Evolutionary conservation across 2,888 invertebrate species (phyloP), one percentile per base, ranked within the genome.

Genomic region (Athalia rosae): DNA sequence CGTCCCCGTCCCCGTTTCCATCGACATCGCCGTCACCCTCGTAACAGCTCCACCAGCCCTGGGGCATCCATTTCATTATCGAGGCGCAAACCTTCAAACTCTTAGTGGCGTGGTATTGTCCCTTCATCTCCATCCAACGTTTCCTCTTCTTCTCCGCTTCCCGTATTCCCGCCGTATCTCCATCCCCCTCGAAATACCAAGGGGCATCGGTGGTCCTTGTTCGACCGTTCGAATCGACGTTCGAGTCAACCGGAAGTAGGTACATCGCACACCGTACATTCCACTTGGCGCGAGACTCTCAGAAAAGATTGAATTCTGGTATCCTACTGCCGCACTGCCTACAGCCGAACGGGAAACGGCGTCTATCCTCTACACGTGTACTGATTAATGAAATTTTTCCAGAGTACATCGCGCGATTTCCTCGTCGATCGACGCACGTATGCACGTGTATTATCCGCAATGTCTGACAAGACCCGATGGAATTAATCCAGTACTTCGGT

Each of bases 51-150:
- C 79, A 73, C 77, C 62, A 59, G 79, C 76, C 78, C 80, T 81
- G 80, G 85, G 85, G 86, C 84, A 86, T 84, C 84, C 86, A 87
- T 87, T 88, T 88, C 86, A 87, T 88, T 86, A 88, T 88, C 84
- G 86, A 83, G 82, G 82, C 83, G 85, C 80, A 79, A 83, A 82
- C 80, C 81, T 77, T 69, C 78, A 76, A 79, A 83, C 78, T 80
- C 79, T 77, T 58, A 56, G 56, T 15, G 45, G 43, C 45, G 4
- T 15, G n/a, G 58, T 56, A 15, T 43, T 13, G 41, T 50, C 64
- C 47, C 13, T 9, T 15, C 13, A 28, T 67, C 59, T 50, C 53
- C 56, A 64, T 59, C 66, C 74, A 67, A 66, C 63, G n/a, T 58
- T 64, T 15, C 13, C 13, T 41, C 67, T 53, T 77, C 47, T 58